These are phyloP conservation scores for Leptopilina boulardi DNA, from an alignment of 1,140 invertebrate genomes.

Conservation along the genomic window DNA sequence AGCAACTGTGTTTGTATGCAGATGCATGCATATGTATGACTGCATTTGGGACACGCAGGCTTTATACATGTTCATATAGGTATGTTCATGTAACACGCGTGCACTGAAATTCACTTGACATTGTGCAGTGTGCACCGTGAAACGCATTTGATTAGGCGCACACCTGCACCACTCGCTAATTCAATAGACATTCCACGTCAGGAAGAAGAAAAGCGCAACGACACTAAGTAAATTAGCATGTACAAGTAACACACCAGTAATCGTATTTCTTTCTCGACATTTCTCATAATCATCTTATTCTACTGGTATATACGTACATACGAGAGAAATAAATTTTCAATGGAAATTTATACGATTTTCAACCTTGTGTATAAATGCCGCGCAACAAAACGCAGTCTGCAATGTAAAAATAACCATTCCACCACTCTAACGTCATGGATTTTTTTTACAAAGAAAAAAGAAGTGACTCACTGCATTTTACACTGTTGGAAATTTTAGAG, in stretches of 20 bases:
- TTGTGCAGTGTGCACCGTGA: slow-evolving; percentile 28
- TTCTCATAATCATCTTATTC: slow-evolving; percentile 9
- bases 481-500: no score
- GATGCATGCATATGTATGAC: slow-evolving; percentile 48
- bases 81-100: slow-evolving; percentile 32
- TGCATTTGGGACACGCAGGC: slow-evolving; percentile 32
- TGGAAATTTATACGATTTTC: no score
- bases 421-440: no score
- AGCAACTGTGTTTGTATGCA: not conserved
- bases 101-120: slow-evolving; percentile 37
- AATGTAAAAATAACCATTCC: no score
- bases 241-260: not conserved
- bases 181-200: slow-evolving; percentile 14
- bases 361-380: no score
- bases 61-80: slow-evolving; percentile 38
- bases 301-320: no score
- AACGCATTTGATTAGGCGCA: slow-evolving; percentile 42
- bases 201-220: slow-evolving; percentile 16
- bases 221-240: not conserved
- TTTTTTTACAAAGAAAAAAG: no score
- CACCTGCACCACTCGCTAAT: slow-evolving; percentile 15
- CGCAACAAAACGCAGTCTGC: not conserved
- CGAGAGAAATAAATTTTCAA: not conserved
- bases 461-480: no score
- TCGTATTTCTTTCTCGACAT: slow-evolving; percentile 9